Evolutionary conservation across 2,113 vertebrate genomes (phyloP), one percentile per base, ranked within the genome.

Genomic region (Notarius quadriscutis): DNA sequence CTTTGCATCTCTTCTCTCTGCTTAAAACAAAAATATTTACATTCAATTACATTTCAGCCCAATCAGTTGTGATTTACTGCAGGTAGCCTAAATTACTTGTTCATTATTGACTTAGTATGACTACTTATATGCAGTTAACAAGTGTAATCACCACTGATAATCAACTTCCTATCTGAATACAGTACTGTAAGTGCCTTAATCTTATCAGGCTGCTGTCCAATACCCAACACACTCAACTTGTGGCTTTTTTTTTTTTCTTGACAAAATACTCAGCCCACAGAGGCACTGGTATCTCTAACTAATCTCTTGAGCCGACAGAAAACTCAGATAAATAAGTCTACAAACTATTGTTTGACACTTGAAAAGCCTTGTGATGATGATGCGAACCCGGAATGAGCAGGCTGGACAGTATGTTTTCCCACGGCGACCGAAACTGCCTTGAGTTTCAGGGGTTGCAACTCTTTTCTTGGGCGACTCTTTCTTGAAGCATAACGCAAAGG

Each of bases 381-480:
- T 51, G 11, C 71, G 48, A 78, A 51, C 51, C 17, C 50, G 57
- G 48, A 86, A 60, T n/a, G 60, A 74, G 62, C 22, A 41, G 4
- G 4, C 0, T 3, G 78, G 7, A 5, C 55, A 67, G 7, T 5
- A 0, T 0, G 7, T n/a, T 34, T 55, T 77, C 34, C 72, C 60
- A 41, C 60, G 55, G 50, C 87, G 27, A 89, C 87, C 94, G 94
- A 95, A 95, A 95, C 94, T 53, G 53, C 90, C 84, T 89, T 86
- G 57, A 86, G 95, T 95, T 95, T 95, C 95, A 95, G 94, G 94
- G 93, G 92, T 92, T 86, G 91, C 67, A 88, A 92, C 41, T 57
- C 69, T 30, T 18, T 48, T 9, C 67, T 90, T 85, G 41, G 41
- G 91, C 71, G 87, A 92, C 41, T 57, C 69, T 34, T 17, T 48